phyloP scores from a whole-genome alignment of 2,888 invertebrate genomes.

The Magallana nippona region DNA sequence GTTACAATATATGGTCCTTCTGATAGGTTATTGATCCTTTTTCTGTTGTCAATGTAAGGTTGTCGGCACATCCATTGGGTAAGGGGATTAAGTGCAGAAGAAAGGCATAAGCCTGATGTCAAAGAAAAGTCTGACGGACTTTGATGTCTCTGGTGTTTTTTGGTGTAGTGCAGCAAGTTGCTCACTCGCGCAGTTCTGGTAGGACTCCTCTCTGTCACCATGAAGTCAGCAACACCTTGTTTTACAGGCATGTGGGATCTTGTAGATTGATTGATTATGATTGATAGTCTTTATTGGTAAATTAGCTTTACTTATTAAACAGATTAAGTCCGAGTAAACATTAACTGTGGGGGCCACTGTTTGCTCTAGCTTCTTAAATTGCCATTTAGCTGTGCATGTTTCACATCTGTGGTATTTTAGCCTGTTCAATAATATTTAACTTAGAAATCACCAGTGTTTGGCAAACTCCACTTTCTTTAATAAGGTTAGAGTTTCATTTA shows the following conservation, averaged over 20 bases:
- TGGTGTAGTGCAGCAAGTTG: background rate
- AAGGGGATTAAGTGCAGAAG: background rate
- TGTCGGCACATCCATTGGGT: background rate
- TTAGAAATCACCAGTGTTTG: constrained; percentile 4
- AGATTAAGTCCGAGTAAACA: constrained; percentile 10
- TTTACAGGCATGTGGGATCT: constrained; percentile 14
- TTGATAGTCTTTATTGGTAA: constrained; percentile 25
- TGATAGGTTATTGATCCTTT: background rate
- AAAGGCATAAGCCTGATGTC: background rate
- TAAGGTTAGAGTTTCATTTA: background rate
- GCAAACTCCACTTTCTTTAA: background rate
- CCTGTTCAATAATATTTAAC: background rate
- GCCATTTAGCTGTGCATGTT: background rate
- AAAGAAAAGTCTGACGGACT: background rate
- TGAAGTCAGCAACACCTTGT: background rate
- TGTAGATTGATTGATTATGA: constrained; percentile 20
- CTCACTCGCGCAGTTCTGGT: too few relatives aligned
- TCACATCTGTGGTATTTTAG: background rate
- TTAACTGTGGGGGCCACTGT: background rate
- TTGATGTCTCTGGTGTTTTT: background rate
- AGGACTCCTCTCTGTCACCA: too few relatives aligned
- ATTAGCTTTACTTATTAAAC: constrained; percentile 23
- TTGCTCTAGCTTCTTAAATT: constrained; percentile 1
- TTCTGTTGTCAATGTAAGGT: background rate
- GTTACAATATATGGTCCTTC: background rate